Percentiles rank a stretch among this genome's conserved stretches.
These are phyloP conservation scores for Flabesymbios commensalis DNA, from an alignment of 2,888 invertebrate species.

Conservation along the genomic window DNA sequence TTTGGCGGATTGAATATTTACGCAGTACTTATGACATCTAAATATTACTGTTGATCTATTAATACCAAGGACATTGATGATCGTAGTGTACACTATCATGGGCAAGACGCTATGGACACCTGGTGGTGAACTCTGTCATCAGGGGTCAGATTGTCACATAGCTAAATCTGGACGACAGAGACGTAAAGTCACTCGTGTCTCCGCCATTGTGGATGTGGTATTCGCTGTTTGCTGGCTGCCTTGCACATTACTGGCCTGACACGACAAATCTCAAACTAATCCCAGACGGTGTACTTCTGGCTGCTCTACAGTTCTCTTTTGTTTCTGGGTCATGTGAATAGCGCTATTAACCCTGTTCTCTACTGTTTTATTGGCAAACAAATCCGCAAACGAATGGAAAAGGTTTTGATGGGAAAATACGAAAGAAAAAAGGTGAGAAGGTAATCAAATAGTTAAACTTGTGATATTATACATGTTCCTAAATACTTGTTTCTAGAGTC, in stretches of 20 bases:
- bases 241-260: slow-evolving; percentile 24
- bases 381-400: slow-evolving; percentile 19
- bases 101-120: slow-evolving; percentile 64
- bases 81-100: slow-evolving; percentile 55
- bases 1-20: slow-evolving; percentile 39
- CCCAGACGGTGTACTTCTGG: slow-evolving; percentile 6
- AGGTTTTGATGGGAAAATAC: not conserved
- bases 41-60: slow-evolving; percentile 77
- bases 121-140: slow-evolving; percentile 41
- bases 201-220: slow-evolving; percentile 74
- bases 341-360: slow-evolving; percentile 38
- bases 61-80: slow-evolving; percentile 69
- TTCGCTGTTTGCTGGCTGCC: slow-evolving; percentile 82
- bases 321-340: slow-evolving; percentile 35
- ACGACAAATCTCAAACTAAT: slow-evolving; percentile 20
- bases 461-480: no score
- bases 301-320: slow-evolving; percentile 27
- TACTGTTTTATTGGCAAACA: slow-evolving; percentile 35
- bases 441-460: no score
- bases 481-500: no score
- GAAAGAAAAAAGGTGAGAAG: no score
- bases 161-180: slow-evolving; percentile 22
- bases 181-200: slow-evolving; percentile 77
- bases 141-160: slow-evolving; percentile 39
- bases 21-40: slow-evolving; percentile 70